Conservation (phyloP, 2,797 vertebrate genomes). For the Ciconia nigra region DNA sequence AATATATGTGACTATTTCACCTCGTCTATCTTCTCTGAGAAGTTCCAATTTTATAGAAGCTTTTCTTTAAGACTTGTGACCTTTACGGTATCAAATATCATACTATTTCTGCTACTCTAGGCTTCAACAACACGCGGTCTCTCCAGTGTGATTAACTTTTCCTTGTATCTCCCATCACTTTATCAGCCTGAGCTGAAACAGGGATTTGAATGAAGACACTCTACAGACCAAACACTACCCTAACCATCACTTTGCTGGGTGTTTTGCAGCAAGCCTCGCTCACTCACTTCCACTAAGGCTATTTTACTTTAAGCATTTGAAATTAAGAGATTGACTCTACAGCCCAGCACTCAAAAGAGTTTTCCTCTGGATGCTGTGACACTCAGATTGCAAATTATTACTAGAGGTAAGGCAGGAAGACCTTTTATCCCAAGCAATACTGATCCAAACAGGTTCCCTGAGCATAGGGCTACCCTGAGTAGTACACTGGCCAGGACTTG, state of each 20-base stretch:
- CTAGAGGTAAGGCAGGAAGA: neutral
- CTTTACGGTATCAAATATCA: neutral
- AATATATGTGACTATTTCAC: neutral
- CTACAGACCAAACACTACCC: neutral
- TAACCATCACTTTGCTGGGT: neutral
- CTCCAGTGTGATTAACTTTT: neutral
- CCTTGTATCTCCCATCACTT: neutral
- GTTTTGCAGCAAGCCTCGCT: neutral
- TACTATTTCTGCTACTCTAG: neutral
- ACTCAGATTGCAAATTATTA: neutral
- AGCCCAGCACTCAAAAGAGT: neutral
- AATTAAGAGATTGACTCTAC: neutral
- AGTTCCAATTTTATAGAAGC: neutral
- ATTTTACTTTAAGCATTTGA: neutral
- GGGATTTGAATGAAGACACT: neutral
- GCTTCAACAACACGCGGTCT: neutral
- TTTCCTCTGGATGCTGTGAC: neutral
- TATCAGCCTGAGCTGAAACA: neutral
- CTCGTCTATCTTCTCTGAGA: neutral
- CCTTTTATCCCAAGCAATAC: neutral
- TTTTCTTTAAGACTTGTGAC: neutral
- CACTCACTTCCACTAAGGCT: neutral
- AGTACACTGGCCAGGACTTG: neutral
- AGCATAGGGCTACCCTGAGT: neutral
- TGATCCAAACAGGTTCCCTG: neutral